phyloP scores from a whole-genome alignment of 2,113 vertebrate species.

The Condylura cristata region DNA sequence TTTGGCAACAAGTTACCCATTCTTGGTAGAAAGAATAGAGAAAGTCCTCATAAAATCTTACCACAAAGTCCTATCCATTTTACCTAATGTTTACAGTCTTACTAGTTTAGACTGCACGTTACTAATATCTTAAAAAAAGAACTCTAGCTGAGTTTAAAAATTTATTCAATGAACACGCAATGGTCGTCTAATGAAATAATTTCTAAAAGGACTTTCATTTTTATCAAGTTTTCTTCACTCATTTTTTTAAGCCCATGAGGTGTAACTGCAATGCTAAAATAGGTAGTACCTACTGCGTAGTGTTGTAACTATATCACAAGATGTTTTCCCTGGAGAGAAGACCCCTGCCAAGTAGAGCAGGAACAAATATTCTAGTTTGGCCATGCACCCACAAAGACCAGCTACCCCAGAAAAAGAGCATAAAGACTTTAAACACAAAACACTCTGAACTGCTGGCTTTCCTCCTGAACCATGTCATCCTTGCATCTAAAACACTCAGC shows the following conservation, averaged over 20 bases:
- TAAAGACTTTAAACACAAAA: not conserved
- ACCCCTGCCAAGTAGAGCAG: no score
- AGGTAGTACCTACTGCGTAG: not conserved
- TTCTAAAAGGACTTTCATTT: not conserved
- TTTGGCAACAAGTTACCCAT: not conserved
- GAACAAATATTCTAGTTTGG: not conserved
- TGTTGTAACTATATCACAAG: not conserved
- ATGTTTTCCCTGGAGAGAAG: not conserved
- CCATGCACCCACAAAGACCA: not conserved
- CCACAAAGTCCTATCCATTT: not conserved
- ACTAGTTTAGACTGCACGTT: not conserved
- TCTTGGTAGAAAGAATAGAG: constrained; percentile 2
- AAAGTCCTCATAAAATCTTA: not conserved
- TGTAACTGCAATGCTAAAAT: not conserved
- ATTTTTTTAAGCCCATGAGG: not conserved
- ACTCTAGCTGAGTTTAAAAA: not conserved
- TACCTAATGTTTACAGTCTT: not conserved
- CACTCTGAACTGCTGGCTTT: not conserved
- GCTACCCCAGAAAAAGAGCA: not conserved
- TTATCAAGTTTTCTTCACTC: not conserved
- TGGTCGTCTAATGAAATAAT: not conserved
- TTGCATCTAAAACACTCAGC: not conserved
- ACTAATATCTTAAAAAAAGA: not conserved
- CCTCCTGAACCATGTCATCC: not conserved
- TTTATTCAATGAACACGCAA: not conserved